Evolutionary conservation across 92 coral and sea anemone species (phyloP), one percentile per base, ranked within the genome.

Genomic region (Galaxea fascicularis): DNA sequence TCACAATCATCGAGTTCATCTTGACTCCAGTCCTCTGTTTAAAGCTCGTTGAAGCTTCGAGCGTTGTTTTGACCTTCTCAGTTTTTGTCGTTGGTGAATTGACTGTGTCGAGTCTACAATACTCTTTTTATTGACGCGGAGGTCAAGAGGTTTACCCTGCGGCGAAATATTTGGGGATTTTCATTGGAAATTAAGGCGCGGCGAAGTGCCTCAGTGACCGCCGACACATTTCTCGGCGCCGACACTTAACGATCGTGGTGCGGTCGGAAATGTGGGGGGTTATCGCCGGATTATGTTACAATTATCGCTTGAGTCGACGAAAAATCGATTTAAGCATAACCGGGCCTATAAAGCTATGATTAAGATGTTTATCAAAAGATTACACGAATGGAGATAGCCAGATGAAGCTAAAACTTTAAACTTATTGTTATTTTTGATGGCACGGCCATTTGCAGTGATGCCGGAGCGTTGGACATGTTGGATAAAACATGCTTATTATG

Each of bases 231-330:
- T 28, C 71, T 39, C 82, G 54, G 49, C 76, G 74, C 74, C 74
- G 28, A 46, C 45, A 47, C 29, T 20, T 22, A 18, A 65, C 84
- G 74, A 65, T 28, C 16, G 39, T 65, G 85, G 68, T 56, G 77
- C 56, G 77, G 85, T 81, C 85, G 85, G 85, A 81, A 81, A 70
- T 70, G 78, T 31, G 51, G 51, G 51, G 65, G 85, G 66, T 47
- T 74, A 74, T 67, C 85, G 76, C 54, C 51, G 76, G 30, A 14
- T 18, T n/a, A n/a, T n/a, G n/a, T n/a, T n/a, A n/a, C n/a, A n/a
- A n/a, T n/a, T 20, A 10, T 68, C 67, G 67, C 52, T 30, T 8
- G 17, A 25, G 8, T 29, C 85, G 85, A 29, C 13, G 52, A 68
- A 30, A 28, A 21, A 66, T 52, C 24, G 76, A 49, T 80, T 47